Base-by-base conservation (phyloP, 2,113 vertebrate genomes). In the Heterochromis multidens region DNA sequence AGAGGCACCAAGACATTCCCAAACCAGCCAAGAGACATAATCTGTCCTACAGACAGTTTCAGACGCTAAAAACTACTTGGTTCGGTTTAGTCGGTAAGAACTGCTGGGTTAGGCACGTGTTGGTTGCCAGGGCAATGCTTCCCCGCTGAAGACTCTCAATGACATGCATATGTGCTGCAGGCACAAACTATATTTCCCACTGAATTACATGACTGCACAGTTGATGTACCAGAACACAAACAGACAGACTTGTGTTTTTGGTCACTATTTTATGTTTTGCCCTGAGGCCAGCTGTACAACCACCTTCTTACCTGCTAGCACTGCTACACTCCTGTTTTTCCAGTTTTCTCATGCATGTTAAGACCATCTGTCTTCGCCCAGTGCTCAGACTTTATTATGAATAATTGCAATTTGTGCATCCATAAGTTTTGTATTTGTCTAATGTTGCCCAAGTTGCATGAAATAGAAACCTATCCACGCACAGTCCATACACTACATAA, bases 101-200 rank as follows among this genome's bases (percentile, higher is more conserved):
- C 61, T 37, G 33, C 37, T 25, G 63, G 11, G 14, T 67, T 27
- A 0, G 23, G 16, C 49, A 1, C 1, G 37, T 43, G 23, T 70
- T 3, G n/a, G 62, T 19, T 65, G 33, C 61, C 33, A 2, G 33
- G 21, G 40, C 62, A 25, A 3, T 46, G 61, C 60, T 3, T 57
- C 54, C 10, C 10, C 23, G 25, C 3, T 58, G 56, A 3, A 65
- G 62, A 40, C 33, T 14, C 17, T 21, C 37, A 10, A 0, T 1
- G 17, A 17, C 63, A 6, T 40, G 13, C n/a, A 67, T 13, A 17
- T 0, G 10, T 49, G 40, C 40, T 49, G 37, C 65, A 70, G 65
- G 40, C 40, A 70, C 17, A 46, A 46, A 46, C 11, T 16, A 16
- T 4, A 13, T 4, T 13, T 6, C 5, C 16, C 2, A 5, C 16